Evolutionary conservation across 2,888 invertebrate species (phyloP).

Genomic region (Boloria selene): DNA sequence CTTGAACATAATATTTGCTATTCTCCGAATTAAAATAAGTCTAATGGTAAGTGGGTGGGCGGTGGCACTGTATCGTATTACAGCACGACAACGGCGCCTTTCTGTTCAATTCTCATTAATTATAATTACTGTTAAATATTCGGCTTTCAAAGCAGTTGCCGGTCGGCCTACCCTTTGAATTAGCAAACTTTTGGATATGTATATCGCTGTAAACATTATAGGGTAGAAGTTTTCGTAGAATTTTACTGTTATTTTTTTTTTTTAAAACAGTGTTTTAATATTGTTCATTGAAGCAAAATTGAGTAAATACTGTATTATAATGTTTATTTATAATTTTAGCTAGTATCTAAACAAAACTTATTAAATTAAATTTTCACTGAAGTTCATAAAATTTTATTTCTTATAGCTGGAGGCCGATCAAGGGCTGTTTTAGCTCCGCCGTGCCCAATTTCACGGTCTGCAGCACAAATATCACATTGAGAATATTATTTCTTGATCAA

Average conservation of each 20-base stretch:
- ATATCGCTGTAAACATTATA: not conserved
- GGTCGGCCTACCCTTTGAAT: slow-evolving; percentile 1
- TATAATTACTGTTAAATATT: slow-evolving; percentile 66
- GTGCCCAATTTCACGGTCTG: slow-evolving; percentile 43
- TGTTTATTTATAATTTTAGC: not conserved
- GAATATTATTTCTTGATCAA: slow-evolving; percentile 24
- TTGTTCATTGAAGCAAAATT: not conserved
- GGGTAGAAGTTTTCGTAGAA: not conserved
- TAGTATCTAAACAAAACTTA: slow-evolving; percentile 9
- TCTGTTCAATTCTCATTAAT: slow-evolving; percentile 69
- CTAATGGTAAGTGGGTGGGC: slow-evolving; percentile 37
- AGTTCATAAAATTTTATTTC: slow-evolving; percentile 32
- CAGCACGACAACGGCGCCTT: slow-evolving; percentile 63
- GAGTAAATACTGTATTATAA: not conserved
- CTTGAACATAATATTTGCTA: slow-evolving; percentile 28
- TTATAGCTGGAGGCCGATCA: slow-evolving; percentile 33
- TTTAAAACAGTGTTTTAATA: not conserved
- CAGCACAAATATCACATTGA: slow-evolving; percentile 31
- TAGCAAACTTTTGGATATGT: slow-evolving; percentile 1
- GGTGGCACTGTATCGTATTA: slow-evolving; percentile 57
- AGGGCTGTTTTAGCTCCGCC: slow-evolving; percentile 28
- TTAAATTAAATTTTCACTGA: slow-evolving; percentile 22
- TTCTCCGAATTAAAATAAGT: slow-evolving; percentile 37
- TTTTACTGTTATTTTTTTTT: not conserved
- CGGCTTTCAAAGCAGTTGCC: slow-evolving; percentile 51